Conservation (phyloP, 2,888 invertebrate genomes). For the Aethes cnicana region DNA sequence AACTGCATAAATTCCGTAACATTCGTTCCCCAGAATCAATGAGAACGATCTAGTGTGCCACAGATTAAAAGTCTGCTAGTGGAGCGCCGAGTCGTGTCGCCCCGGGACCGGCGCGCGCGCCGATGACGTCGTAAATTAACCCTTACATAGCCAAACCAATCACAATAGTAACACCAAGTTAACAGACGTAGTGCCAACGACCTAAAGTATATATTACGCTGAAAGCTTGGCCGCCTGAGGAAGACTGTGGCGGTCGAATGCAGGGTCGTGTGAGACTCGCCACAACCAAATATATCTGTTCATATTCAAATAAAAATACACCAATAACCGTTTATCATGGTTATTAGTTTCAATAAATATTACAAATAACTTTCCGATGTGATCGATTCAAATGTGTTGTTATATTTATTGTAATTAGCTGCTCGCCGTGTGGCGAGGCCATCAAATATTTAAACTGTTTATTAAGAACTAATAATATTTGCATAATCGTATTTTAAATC, state of each 20-base stretch:
- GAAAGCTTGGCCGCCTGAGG: no score
- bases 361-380: slow-evolving; percentile 71
- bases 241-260: no score
- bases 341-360: slow-evolving; percentile 80
- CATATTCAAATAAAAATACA: slow-evolving; percentile 56
- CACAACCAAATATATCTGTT: slow-evolving; percentile 63
- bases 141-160: no score
- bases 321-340: slow-evolving; percentile 77
- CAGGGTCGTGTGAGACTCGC: slow-evolving; percentile 69
- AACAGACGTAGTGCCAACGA: no score
- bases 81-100: slow-evolving; percentile 60
- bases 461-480: slow-evolving; percentile 79
- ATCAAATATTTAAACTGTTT: slow-evolving; percentile 73
- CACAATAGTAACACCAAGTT: no score
- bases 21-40: slow-evolving; percentile 9
- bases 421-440: slow-evolving; percentile 58
- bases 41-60: slow-evolving; percentile 43
- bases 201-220: no score
- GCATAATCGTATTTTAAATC: slow-evolving; percentile 75
- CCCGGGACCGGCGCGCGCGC: slow-evolving; percentile 62
- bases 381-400: slow-evolving; percentile 77
- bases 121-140: slow-evolving; percentile 78
- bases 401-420: slow-evolving; percentile 79
- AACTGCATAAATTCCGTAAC: background rate
- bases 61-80: slow-evolving; percentile 35